Base-by-base conservation (phyloP, 1,140 invertebrate genomes). In the Pygmarrhopalites habei region DNA sequence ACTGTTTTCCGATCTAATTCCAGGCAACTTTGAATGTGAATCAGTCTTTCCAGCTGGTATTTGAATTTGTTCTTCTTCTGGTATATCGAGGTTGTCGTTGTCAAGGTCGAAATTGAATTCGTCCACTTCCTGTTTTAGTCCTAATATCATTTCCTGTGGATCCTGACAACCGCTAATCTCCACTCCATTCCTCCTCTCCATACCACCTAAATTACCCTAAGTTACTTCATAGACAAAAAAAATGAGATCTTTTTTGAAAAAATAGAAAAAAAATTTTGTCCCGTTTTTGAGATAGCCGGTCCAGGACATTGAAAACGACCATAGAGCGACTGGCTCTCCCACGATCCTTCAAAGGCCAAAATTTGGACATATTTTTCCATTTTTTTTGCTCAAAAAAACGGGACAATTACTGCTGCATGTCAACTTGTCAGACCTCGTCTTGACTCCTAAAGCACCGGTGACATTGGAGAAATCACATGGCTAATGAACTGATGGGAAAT, bases 1-100 rank as follows among this genome's bases (percentile, higher is more conserved):
- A 64, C 64, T 66, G 32, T 69, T 66, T 46, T 60, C 59, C 7
- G 61, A 64, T 28, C 67, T 64, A 47, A 69, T 69, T 60, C 60
- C 61, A 1, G 62, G 66, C 23, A 64, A 19, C 7, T 19, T 19
- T 49, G 7, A 7, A 49, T 19, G 7, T 15, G 46, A 19, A 19
- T 49, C 46, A 10, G 7, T 7, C 12, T 19, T 49, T 49, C 7
- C 7, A 49, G 7, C 7, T 15, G 46, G n/a, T n/a, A n/a, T n/a
- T n/a, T n/a, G n/a, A n/a, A n/a, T n/a, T n/a, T n/a, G n/a, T n/a
- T n/a, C n/a, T n/a, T n/a, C n/a, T n/a, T n/a, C n/a, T n/a, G n/a
- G n/a, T n/a, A n/a, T n/a, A n/a, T n/a, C n/a, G n/a, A n/a, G n/a
- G n/a, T n/a, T n/a, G n/a, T n/a, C n/a, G n/a, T n/a, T n/a, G n/a